Percentiles rank a stretch among this genome's conserved stretches.
Conservation (phyloP, 2,113 vertebrate species). For the Chionodraco myersi region DNA sequence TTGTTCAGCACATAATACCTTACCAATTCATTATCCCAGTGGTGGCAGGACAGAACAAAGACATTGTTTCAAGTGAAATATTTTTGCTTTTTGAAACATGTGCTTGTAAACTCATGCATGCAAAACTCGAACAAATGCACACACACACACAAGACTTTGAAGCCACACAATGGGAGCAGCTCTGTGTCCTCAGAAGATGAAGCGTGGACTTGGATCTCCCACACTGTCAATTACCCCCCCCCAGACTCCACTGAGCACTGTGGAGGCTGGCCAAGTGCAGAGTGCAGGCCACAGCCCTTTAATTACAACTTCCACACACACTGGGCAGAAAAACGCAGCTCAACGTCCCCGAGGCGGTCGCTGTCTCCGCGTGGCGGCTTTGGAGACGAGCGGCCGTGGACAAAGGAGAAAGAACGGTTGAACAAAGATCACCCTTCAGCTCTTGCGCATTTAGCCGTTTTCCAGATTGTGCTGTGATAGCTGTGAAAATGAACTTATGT, state of each 20-base stretch:
- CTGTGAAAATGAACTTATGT: slow-evolving; percentile 48
- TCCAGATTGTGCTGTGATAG: slow-evolving; percentile 40
- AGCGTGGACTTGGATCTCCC: slow-evolving; percentile 68
- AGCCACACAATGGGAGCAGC: slow-evolving; percentile 63
- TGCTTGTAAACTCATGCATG: slow-evolving; percentile 25
- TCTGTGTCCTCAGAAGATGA: slow-evolving; percentile 58
- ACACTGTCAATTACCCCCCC: slow-evolving; percentile 75
- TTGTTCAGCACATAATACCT: background rate
- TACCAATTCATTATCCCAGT: background rate
- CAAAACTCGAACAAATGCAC: slow-evolving; percentile 17
- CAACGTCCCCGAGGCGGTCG: slow-evolving; percentile 30
- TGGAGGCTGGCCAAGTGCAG: slow-evolving; percentile 62
- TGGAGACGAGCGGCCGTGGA: slow-evolving; percentile 42
- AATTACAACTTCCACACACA: slow-evolving; percentile 76
- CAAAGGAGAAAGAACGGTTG: slow-evolving; percentile 56
- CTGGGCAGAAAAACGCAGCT: slow-evolving; percentile 54
- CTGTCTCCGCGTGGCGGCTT: slow-evolving; percentile 42
- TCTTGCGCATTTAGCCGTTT: slow-evolving; percentile 30
- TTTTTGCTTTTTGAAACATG: slow-evolving; percentile 25
- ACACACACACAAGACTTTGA: slow-evolving; percentile 17
- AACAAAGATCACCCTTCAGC: slow-evolving; percentile 63
- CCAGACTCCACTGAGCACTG: slow-evolving; percentile 53
- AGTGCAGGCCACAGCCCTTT: slow-evolving; percentile 60
- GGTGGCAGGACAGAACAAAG: background rate
- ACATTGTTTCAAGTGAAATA: slow-evolving; percentile 12